Conservation (phyloP, 2,888 invertebrate species). For the Coecobrya sp. region DNA sequence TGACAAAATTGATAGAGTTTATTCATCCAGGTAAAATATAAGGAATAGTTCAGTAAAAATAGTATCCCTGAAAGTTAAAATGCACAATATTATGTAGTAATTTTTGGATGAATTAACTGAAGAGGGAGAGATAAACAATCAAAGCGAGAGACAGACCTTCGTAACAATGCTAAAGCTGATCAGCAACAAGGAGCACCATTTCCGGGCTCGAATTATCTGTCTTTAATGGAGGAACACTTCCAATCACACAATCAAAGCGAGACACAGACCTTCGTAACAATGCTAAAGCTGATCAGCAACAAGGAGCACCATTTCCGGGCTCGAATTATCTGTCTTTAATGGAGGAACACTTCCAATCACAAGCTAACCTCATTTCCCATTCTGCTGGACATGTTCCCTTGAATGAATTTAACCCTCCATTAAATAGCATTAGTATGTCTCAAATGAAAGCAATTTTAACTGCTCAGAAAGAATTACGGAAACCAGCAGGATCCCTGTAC, state of each 20-base stretch:
- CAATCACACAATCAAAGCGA: not conserved
- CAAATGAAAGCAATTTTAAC: conserved; percentile 73
- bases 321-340: not conserved
- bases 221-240: conserved; percentile 9
- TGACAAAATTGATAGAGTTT: conserved; percentile 25
- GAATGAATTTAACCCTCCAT: not conserved
- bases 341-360: not conserved
- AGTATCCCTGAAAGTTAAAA: no score
- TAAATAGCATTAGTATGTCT: conserved; percentile 14
- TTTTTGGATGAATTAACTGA: not conserved
- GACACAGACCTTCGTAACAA: not conserved
- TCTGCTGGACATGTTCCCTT: not conserved
- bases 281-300: not conserved
- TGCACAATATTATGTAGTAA: no score
- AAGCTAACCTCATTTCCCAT: conserved; percentile 18
- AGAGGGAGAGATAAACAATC: not conserved
- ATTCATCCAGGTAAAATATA: conserved; percentile 16
- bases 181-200: not conserved
- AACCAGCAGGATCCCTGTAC: conserved; percentile 76
- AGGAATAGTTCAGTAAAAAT: not conserved
- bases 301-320: not conserved
- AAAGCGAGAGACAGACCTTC: not conserved
- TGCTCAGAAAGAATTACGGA: conserved; percentile 75
- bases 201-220: not conserved
- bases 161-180: not conserved